A percentile compares a stretch with the other conserved stretches of the same genome.
Conservation (phyloP, 2,888 invertebrate genomes). For the Ferrisia virgata region DNA sequence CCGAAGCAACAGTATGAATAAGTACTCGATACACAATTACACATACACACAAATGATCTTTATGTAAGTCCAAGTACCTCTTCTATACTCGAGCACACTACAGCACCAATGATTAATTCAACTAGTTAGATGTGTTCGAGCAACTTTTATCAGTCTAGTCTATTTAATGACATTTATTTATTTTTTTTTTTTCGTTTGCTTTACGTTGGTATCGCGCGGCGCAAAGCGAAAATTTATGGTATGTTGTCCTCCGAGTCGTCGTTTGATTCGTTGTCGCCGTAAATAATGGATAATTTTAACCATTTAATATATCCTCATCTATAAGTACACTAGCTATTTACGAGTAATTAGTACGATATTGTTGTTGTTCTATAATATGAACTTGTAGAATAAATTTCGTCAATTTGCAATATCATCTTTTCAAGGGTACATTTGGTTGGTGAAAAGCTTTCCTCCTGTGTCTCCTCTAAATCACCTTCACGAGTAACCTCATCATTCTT, state of each 20-base stretch:
- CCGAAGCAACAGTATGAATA: too few species aligned
- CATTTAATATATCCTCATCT: not conserved
- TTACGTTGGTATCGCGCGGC: not conserved
- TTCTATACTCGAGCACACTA: not conserved
- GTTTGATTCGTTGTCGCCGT: not conserved
- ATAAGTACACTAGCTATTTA: not conserved
- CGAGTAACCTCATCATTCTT: too few species aligned
- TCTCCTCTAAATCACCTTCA: too few species aligned
- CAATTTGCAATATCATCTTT: not conserved
- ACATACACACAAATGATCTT: not conserved
- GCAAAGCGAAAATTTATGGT: not conserved
- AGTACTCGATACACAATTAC: too few species aligned
- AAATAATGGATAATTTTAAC: not conserved
- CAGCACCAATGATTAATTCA: slow-evolving; percentile 26
- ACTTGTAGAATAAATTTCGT: not conserved
- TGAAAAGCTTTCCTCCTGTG: too few species aligned
- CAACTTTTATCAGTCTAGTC: slow-evolving; percentile 30
- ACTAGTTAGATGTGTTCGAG: slow-evolving; percentile 7
- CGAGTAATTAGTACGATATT: not conserved
- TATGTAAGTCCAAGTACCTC: too few species aligned
- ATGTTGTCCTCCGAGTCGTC: not conserved
- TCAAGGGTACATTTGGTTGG: not conserved
- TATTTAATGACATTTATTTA: slow-evolving; percentile 1
- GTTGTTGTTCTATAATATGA: not conserved
- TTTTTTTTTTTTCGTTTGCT: not conserved